phyloP scores from a whole-genome alignment of 2,113 vertebrate species.

The Podarcis cretensis region DNA sequence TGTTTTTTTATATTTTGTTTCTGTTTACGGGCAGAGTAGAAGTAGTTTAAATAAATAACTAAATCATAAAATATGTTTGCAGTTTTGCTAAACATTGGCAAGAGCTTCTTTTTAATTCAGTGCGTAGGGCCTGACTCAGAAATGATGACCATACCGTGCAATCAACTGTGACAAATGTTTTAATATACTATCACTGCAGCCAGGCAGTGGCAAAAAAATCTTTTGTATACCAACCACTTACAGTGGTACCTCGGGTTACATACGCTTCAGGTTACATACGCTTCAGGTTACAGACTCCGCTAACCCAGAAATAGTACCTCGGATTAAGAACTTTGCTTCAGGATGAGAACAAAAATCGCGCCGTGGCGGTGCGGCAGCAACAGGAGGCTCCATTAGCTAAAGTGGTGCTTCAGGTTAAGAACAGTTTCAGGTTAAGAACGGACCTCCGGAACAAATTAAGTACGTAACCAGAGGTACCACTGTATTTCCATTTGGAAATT shows the following conservation, averaged over 20 bases:
- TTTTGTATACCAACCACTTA: not conserved
- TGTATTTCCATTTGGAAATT: not conserved
- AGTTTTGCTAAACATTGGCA: not conserved
- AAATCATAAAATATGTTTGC: not conserved
- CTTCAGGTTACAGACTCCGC: no score
- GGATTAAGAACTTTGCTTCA: not conserved
- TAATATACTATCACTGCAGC: not conserved
- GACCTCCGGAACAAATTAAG: no score
- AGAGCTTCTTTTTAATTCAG: not conserved
- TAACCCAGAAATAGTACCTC: no score
- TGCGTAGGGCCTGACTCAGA: not conserved
- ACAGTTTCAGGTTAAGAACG: no score
- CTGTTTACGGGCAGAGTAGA: not conserved
- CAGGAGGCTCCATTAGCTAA: no score
- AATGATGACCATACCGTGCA: not conserved
- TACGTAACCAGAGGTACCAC: no score
- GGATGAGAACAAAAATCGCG: no score
- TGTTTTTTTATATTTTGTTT: not conserved
- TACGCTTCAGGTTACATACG: no score
- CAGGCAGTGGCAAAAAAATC: not conserved
- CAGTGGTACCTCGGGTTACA: no score
- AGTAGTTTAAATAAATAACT: not conserved
- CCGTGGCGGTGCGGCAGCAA: no score
- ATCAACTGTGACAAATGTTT: not conserved
- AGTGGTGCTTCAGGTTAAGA: no score